Conservation (phyloP, 1,140 invertebrate species). For the Zaprionus taronus region DNA sequence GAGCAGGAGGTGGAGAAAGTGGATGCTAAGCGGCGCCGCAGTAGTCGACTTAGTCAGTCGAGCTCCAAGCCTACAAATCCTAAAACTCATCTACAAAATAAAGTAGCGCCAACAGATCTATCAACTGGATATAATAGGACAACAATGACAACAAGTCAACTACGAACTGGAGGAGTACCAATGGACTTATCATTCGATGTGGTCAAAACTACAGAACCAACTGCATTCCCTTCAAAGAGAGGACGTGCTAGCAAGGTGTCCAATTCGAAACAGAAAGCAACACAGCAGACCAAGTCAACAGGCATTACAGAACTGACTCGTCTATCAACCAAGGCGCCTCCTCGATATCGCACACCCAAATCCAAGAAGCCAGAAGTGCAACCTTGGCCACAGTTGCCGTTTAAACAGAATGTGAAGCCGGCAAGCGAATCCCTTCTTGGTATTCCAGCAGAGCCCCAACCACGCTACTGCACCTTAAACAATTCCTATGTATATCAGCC, state of each 20-base stretch:
- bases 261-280: background rate
- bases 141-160: too few relatives aligned
- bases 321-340: background rate
- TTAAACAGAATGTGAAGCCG: background rate
- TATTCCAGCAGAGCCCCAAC: background rate
- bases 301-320: background rate
- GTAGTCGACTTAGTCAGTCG: background rate
- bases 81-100: background rate
- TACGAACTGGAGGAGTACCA: background rate
- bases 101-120: background rate
- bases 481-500: constrained; percentile 7
- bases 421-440: background rate
- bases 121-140: too few relatives aligned
- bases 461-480: background rate
- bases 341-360: background rate
- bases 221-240: background rate
- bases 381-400: background rate
- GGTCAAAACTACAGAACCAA: background rate
- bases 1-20: background rate
- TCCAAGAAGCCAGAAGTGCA: background rate
- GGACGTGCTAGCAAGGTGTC: background rate
- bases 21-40: background rate
- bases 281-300: background rate
- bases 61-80: background rate
- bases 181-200: background rate